Evolutionary conservation across 2,797 vertebrate species (phyloP), one percentile per base, ranked within the genome.

Genomic region (Pampus argenteus): DNA sequence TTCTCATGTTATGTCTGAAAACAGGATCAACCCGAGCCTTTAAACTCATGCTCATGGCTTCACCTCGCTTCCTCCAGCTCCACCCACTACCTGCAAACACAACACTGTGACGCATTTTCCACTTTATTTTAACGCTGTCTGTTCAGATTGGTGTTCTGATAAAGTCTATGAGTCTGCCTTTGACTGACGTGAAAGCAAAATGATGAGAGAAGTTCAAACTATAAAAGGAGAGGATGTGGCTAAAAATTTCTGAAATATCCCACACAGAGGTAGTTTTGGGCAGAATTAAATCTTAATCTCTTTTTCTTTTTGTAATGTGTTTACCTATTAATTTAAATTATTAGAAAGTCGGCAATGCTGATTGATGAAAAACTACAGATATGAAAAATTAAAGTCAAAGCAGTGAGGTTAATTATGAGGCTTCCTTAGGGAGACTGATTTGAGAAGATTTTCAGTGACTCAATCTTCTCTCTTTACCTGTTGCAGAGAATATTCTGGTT

Each of bases 401-500:
- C n/a, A 65, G 23, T 17, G 40, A 57, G 26, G 25, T n/a, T 13
- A 11, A 48, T 66, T 28, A 17, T 38, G 9, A 18, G 28, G 29
- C 22, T 63, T 69, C 65, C 14, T 50, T 18, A 18, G 15, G 40
- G n/a, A 55, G 23, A 18, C 44, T 69, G 69, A 58, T 79, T 59
- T 17, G 31, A 81, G 45, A 22, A 66, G 57, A 63, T 20, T 57
- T 45, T 42, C 45, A 47, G n/a, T 15, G 15, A 44, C 50, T 59
- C 52, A 23, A 22, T 74, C 31, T 67, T 55, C 65, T 75, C 34
- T 63, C 48, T 68, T 91, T 93, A 95, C 94, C 94, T 94, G 92
- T 74, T 82, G 36, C 34, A 38, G 85, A 77, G 85, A 94, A 95
- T 81, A 95, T 83, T 93, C 92, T 86, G 63, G 94, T 85, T 89